Conservation (phyloP, 2,797 vertebrate species). For the Lerista edwardsae region DNA sequence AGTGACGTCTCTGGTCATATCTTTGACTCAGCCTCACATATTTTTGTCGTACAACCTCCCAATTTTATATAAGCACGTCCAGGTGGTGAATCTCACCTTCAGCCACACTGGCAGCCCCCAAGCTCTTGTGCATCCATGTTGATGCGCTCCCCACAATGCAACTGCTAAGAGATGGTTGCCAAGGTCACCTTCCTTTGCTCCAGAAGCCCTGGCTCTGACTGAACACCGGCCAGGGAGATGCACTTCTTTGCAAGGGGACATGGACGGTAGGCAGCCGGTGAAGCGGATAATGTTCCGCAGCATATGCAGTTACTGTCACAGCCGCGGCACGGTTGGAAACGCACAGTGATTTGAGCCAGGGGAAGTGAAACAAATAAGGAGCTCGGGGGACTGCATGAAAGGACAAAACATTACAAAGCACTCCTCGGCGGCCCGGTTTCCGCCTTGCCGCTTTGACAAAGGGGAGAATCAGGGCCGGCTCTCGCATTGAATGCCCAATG, state of each 20-base stretch:
- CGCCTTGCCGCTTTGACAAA: background rate
- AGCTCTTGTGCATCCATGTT: no score
- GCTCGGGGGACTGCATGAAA: conserved; percentile 29
- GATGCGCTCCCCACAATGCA: no score
- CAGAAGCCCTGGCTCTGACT: conserved; percentile 15
- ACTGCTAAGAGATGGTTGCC: no score
- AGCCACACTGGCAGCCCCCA: no score
- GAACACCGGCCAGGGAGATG: background rate
- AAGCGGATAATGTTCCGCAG: conserved; percentile 20
- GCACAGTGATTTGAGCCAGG: conserved; percentile 11
- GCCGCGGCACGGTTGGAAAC: conserved; percentile 20
- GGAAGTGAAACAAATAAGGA: conserved; percentile 31
- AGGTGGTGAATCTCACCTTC: no score
- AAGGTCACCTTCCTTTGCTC: conserved; percentile 30
- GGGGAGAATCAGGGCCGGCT: background rate
- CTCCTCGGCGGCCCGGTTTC: background rate
- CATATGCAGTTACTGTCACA: background rate
- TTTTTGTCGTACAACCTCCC: no score
- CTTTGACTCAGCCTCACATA: no score
- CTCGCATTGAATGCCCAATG: no score
- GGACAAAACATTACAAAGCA: background rate
- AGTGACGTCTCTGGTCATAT: no score
- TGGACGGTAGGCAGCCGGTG: conserved; percentile 25
- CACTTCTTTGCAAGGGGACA: conserved; percentile 9
- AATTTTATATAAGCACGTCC: no score